A percentile compares a stretch with the other conserved stretches of the same genome.
Evolutionary conservation across 1,140 invertebrate genomes (phyloP).

Genomic region (Coenobita brevimanus): DNA sequence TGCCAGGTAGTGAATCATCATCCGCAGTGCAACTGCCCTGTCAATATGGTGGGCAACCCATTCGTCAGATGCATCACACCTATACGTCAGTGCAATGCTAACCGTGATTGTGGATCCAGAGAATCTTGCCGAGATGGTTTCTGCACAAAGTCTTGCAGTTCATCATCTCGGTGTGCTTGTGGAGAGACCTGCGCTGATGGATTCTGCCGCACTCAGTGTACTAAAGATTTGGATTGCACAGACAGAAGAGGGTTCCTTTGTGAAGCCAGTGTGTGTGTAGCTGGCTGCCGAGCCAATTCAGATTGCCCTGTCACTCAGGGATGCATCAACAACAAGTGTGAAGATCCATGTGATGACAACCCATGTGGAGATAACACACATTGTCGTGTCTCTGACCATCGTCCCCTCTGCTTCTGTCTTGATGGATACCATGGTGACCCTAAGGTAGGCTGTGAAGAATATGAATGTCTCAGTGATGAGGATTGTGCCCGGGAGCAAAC

Average conservation of each 20-base stretch:
- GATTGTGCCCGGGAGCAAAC: conserved; percentile 87
- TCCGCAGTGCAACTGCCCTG: conserved; percentile 87
- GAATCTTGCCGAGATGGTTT: conserved; percentile 71
- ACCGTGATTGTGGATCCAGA: conserved; percentile 69
- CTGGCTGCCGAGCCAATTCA: conserved; percentile 84
- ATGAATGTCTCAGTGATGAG: conserved; percentile 83
- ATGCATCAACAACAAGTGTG: conserved; percentile 84
- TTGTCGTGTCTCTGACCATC: conserved; percentile 73
- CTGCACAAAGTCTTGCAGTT: conserved; percentile 77
- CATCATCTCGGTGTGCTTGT: conserved; percentile 82
- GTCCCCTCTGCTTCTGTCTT: conserved; percentile 83
- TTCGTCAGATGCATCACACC: conserved; percentile 82
- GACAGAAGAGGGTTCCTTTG: conserved; percentile 81
- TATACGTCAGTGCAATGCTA: conserved; percentile 73
- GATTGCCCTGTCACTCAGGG: conserved; percentile 86
- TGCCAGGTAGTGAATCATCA: conserved; percentile 88
- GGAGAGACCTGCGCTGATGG: conserved; percentile 81
- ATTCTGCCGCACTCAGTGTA: conserved; percentile 79
- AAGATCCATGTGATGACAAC: conserved; percentile 81
- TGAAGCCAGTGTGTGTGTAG: conserved; percentile 78
- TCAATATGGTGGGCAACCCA: conserved; percentile 86
- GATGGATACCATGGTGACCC: conserved; percentile 74
- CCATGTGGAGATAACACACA: conserved; percentile 73
- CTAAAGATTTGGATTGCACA: conserved; percentile 73
- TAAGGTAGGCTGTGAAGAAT: conserved; percentile 75